Conservation (phyloP, 2,888 invertebrate genomes). For the Lasioglossum pauxillum region DNA sequence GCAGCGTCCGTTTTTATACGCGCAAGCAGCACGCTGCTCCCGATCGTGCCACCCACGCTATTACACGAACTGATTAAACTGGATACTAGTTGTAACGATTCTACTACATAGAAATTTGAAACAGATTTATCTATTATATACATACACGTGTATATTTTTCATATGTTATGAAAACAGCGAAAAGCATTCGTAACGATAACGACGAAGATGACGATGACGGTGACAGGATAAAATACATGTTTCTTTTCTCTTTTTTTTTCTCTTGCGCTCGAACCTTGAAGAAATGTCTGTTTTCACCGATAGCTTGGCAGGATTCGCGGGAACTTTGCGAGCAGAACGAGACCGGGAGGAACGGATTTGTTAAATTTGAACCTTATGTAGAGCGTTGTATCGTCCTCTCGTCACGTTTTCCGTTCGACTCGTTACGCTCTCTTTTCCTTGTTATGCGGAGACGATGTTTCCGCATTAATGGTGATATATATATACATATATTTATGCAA, state of each 20-base stretch:
- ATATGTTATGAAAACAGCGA: conserved; percentile 54
- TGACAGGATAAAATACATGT: conserved; percentile 3
- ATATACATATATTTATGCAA: conserved; percentile 78
- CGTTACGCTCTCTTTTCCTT: conserved; percentile 55
- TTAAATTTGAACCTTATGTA: neutral
- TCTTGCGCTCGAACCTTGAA: conserved; percentile 7
- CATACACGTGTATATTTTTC: conserved; percentile 16
- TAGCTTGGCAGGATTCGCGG: conserved; percentile 33
- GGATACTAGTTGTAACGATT: conserved; percentile 67
- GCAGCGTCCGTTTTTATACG: conserved; percentile 33
- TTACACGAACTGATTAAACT: conserved; percentile 64
- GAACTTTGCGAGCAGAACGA: conserved; percentile 1
- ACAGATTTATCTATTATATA: conserved; percentile 61
- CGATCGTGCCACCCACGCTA: conserved; percentile 69
- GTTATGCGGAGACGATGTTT: conserved; percentile 58
- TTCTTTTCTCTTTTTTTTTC: neutral
- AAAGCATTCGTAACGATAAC: conserved; percentile 20
- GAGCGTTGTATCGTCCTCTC: conserved; percentile 20
- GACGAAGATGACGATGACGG: conserved; percentile 8
- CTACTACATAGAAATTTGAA: conserved; percentile 75
- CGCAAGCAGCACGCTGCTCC: conserved; percentile 22
- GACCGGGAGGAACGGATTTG: neutral
- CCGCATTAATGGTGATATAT: conserved; percentile 79
- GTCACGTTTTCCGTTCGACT: conserved; percentile 53
- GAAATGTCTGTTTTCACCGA: conserved; percentile 28